Conservation (phyloP, 1,140 invertebrate genomes). For the Brachionus rotundiformis region DNA sequence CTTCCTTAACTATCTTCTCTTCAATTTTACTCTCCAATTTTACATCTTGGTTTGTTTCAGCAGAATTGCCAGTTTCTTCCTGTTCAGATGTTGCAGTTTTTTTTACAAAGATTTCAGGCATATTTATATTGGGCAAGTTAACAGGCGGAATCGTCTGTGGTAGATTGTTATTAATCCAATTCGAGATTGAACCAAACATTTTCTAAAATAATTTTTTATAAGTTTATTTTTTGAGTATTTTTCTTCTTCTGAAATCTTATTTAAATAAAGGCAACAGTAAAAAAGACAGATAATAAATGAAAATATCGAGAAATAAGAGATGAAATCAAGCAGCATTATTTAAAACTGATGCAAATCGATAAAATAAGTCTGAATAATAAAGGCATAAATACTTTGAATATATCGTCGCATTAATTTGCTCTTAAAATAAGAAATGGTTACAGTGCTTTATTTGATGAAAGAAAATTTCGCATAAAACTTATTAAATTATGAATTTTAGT, state of each 20-base stretch:
- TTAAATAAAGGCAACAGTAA: not conserved
- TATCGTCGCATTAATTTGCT: not conserved
- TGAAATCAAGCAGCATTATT: no score
- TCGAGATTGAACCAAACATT: constrained; percentile 44
- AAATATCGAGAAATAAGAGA: not conserved
- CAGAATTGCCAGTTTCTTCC: constrained; percentile 66
- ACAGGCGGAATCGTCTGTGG: constrained; percentile 22
- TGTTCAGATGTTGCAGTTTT: constrained; percentile 65
- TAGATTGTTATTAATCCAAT: constrained; percentile 41
- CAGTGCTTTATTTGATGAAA: not conserved
- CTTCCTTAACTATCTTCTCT: not conserved
- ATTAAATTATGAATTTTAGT: constrained; percentile 7
- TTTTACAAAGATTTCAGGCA: constrained; percentile 66
- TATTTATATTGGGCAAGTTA: constrained; percentile 30
- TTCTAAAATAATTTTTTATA: not conserved
- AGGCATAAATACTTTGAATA: not conserved
- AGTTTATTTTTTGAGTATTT: not conserved
- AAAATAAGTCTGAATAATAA: not conserved
- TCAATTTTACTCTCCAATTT: constrained; percentile 63
- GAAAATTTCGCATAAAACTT: not conserved
- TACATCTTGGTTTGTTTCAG: constrained; percentile 68
- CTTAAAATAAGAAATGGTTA: not conserved
- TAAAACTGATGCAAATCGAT: not conserved
- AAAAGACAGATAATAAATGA: not conserved
- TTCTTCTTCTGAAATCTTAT: not conserved